Evolutionary conservation across 1,140 invertebrate genomes (phyloP).

Genomic region (Bathynomus jamesi): DNA sequence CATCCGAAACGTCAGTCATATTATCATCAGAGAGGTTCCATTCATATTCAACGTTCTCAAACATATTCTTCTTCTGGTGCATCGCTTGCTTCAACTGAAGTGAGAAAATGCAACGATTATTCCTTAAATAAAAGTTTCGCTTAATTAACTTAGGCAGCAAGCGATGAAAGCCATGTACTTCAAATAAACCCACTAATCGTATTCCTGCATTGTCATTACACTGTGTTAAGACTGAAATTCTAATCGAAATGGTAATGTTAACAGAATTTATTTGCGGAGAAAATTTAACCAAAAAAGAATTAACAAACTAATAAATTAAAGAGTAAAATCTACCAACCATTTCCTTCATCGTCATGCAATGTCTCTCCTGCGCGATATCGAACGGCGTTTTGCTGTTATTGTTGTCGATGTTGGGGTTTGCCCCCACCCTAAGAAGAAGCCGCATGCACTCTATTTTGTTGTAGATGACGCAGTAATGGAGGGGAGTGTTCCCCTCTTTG

Average conservation of each 20-base stretch:
- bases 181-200: too few relatives aligned
- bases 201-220: too few relatives aligned
- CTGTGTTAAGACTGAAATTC: too few relatives aligned
- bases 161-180: too few relatives aligned
- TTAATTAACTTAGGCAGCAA: too few relatives aligned
- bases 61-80: conserved; percentile 82
- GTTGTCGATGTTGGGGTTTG: conserved; percentile 71
- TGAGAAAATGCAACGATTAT: too few relatives aligned
- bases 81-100: conserved; percentile 78
- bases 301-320: neutral
- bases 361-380: conserved; percentile 78
- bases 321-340: conserved; percentile 58
- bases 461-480: conserved; percentile 81
- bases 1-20: conserved; percentile 88
- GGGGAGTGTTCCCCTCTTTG: conserved; percentile 68
- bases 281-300: too few relatives aligned
- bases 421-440: conserved; percentile 71
- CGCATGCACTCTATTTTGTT: conserved; percentile 91
- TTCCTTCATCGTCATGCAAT: conserved; percentile 71
- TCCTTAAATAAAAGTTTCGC: too few relatives aligned
- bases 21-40: conserved; percentile 88
- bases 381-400: conserved; percentile 74
- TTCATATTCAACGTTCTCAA: conserved; percentile 93
- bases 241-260: too few relatives aligned
- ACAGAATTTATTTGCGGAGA: too few relatives aligned